Percentiles rank a stretch among this genome's conserved stretches.
phyloP scores from a whole-genome alignment of 2,888 invertebrate species.

The Andrena camellia region DNA sequence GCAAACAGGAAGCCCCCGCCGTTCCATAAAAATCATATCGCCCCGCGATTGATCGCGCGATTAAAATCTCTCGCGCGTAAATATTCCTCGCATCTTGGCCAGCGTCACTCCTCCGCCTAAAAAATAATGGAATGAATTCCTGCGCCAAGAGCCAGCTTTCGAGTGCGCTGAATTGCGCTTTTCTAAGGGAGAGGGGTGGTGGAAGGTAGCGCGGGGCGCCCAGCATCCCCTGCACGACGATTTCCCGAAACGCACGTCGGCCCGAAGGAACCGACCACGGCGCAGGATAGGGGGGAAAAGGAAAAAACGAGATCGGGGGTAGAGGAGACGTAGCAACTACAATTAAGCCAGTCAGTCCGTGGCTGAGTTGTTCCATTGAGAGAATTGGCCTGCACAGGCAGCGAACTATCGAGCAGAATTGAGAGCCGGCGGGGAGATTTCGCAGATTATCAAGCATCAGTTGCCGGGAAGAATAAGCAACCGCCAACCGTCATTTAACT shows the following conservation, averaged over 20 bases:
- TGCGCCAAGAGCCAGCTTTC: no score
- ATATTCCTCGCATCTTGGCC: background rate
- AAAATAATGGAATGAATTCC: no score
- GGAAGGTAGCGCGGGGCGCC: no score
- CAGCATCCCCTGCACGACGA: constrained; percentile 57
- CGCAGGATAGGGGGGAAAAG: constrained; percentile 46
- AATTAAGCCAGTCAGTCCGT: constrained; percentile 83
- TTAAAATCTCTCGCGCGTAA: constrained; percentile 4
- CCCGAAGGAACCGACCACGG: constrained; percentile 49
- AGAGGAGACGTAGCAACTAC: constrained; percentile 80
- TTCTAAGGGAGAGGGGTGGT: no score
- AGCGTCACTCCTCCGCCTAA: background rate
- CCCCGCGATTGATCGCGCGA: constrained; percentile 5
- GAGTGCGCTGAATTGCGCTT: no score
- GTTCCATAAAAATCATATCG: constrained; percentile 19
- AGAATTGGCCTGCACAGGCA: constrained; percentile 80
- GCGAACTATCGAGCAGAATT: constrained; percentile 83
- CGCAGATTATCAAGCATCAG: constrained; percentile 85
- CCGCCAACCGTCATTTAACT: constrained; percentile 85
- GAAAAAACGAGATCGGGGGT: constrained; percentile 58
- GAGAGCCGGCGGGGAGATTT: constrained; percentile 80
- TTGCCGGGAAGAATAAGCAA: constrained; percentile 85
- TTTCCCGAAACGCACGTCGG: constrained; percentile 54
- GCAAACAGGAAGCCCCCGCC: constrained; percentile 22
- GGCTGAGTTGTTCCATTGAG: constrained; percentile 84